A percentile compares a stretch with the other conserved stretches of the same genome.
phyloP scores from a whole-genome alignment of 1,140 invertebrate species.

The Musca vetustissima region DNA sequence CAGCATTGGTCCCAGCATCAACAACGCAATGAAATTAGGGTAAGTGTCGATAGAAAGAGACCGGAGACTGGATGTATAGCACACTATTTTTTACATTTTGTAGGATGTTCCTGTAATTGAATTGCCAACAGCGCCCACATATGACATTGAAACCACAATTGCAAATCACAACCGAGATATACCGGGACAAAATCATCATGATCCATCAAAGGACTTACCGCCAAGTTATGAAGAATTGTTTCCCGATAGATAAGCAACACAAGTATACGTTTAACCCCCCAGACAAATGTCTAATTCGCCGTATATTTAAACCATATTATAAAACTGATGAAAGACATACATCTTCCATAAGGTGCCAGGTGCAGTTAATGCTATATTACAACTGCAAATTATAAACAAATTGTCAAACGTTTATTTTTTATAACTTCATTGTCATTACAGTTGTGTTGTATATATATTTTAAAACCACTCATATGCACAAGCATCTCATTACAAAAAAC shows the following conservation, averaged over 20 bases:
- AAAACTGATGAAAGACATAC: background rate
- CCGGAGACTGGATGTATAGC: too few relatives aligned
- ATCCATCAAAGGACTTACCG: slow-evolving; percentile 51
- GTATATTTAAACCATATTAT: background rate
- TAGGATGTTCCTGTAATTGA: slow-evolving; percentile 47
- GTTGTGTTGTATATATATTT: too few relatives aligned
- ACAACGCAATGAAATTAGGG: slow-evolving; percentile 12
- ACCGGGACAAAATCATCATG: slow-evolving; percentile 32
- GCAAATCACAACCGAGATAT: slow-evolving; percentile 30
- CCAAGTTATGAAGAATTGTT: slow-evolving; percentile 53
- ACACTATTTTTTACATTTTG: slow-evolving; percentile 11
- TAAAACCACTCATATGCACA: too few relatives aligned
- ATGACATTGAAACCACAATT: slow-evolving; percentile 28
- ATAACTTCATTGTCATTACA: too few relatives aligned
- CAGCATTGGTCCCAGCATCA: slow-evolving; percentile 30
- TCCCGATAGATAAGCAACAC: slow-evolving; percentile 48
- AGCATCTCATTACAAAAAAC: too few relatives aligned
- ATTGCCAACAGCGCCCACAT: slow-evolving; percentile 35
- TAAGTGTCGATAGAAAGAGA: slow-evolving; percentile 5
- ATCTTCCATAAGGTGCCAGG: slow-evolving; percentile 17
- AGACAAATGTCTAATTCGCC: background rate
- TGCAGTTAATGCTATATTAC: background rate
- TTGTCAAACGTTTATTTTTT: too few relatives aligned
- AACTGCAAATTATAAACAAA: too few relatives aligned
- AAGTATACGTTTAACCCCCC: background rate